A percentile compares a stretch with the other conserved stretches of the same genome.
Conservation (phyloP, 2,888 invertebrate genomes). For the Gastracanthus pulcherrimus region DNA sequence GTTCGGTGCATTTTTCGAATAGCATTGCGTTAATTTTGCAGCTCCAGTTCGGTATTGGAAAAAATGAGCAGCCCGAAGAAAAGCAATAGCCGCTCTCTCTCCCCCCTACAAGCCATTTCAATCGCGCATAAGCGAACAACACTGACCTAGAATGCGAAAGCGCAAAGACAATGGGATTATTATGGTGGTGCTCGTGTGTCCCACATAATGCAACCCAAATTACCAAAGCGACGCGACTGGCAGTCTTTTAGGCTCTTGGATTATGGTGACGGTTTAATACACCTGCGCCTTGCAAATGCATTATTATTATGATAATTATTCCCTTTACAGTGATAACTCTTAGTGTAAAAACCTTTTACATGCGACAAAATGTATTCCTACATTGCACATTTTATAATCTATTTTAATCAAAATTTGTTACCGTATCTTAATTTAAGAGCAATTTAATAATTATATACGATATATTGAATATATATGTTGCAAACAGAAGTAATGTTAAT, state of each 20-base stretch:
- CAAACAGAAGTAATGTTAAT: too few relatives aligned
- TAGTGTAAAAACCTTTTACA: background rate
- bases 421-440: too few relatives aligned
- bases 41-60: conserved; percentile 3
- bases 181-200: conserved; percentile 13
- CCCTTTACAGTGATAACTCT: background rate
- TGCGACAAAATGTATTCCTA: background rate
- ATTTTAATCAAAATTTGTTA: too few relatives aligned
- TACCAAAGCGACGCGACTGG: background rate
- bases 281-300: background rate
- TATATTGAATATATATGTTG: too few relatives aligned
- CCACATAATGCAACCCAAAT: conserved; percentile 29
- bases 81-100: background rate
- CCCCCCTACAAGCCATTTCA: background rate
- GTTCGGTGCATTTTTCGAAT: background rate
- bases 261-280: background rate
- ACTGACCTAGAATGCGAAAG: conserved; percentile 43
- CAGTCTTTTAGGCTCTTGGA: background rate
- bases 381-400: too few relatives aligned
- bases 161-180: conserved; percentile 38
- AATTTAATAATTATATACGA: too few relatives aligned
- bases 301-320: background rate
- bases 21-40: background rate
- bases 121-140: background rate
- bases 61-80: background rate